Evolutionary conservation across 1,140 invertebrate genomes (phyloP).

Genomic region (Ips nitidus): DNA sequence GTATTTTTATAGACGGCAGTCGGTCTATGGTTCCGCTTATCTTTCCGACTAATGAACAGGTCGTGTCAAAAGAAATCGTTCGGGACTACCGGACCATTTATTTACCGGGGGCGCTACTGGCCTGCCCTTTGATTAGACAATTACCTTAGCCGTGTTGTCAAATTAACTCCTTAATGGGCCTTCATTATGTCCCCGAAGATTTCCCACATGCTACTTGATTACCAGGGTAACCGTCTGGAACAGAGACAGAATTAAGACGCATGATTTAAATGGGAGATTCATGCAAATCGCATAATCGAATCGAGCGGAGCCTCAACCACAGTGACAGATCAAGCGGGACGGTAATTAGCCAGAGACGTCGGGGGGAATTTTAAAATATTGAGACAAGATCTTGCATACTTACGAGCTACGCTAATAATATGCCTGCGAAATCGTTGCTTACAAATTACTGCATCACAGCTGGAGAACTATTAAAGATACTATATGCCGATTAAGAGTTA

Average conservation of each 20-base stretch:
- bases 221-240: no score
- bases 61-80: constrained; percentile 26
- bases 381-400: constrained; percentile 33
- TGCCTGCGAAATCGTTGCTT: constrained; percentile 19
- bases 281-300: constrained; percentile 10
- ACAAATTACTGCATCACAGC: constrained; percentile 28
- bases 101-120: neutral
- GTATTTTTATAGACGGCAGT: constrained; percentile 26
- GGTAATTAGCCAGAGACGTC: constrained; percentile 16
- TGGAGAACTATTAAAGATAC: constrained; percentile 33
- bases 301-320: constrained; percentile 4
- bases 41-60: constrained; percentile 26
- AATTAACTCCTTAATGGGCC: constrained; percentile 3
- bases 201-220: neutral
- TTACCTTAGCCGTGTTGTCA: constrained; percentile 8
- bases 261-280: neutral
- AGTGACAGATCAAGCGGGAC: constrained; percentile 24
- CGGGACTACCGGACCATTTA: constrained; percentile 22
- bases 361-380: constrained; percentile 31
- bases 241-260: neutral
- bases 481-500: constrained; percentile 28
- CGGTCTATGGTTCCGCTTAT: constrained; percentile 22
- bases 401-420: constrained; percentile 26
- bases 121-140: constrained; percentile 15
- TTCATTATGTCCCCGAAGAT: constrained; percentile 9